Evolutionary conservation across 2,113 vertebrate species (phyloP).

Genomic region (Ranitomeya variabilis): DNA sequence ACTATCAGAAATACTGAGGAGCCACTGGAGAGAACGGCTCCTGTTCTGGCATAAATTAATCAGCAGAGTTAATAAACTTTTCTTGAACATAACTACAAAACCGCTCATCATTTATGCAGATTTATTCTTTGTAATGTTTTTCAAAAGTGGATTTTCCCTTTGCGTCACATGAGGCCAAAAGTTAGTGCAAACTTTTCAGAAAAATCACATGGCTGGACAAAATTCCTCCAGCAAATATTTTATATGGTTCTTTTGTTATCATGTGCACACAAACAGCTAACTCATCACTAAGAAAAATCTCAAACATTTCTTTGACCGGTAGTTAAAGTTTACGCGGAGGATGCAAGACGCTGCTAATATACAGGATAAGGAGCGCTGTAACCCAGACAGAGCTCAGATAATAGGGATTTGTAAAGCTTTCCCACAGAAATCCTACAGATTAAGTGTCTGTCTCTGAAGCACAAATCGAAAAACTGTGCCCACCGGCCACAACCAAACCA

Average conservation of each 20-base stretch:
- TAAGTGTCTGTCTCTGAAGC: background rate
- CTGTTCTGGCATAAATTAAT: too few species aligned
- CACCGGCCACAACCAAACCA: background rate
- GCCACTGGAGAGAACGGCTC: too few species aligned
- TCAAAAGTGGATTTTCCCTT: background rate
- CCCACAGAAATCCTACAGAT: background rate
- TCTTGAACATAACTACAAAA: background rate
- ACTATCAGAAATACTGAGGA: too few species aligned
- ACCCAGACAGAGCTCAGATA: background rate
- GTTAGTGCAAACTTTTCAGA: background rate
- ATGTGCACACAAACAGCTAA: background rate
- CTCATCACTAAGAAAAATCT: background rate
- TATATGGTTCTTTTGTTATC: background rate
- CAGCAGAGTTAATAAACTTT: too few species aligned
- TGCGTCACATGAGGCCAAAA: background rate
- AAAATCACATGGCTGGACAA: background rate
- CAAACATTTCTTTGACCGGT: background rate
- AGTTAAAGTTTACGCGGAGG: background rate
- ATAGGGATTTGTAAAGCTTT: background rate
- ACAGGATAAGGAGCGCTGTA: background rate
- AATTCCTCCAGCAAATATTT: conserved; percentile 4
- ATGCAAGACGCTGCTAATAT: background rate
- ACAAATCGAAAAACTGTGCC: background rate
- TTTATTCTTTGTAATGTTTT: background rate
- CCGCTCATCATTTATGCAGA: background rate